Conservation (phyloP, 2,888 invertebrate genomes). For the Tholera decimalis region DNA sequence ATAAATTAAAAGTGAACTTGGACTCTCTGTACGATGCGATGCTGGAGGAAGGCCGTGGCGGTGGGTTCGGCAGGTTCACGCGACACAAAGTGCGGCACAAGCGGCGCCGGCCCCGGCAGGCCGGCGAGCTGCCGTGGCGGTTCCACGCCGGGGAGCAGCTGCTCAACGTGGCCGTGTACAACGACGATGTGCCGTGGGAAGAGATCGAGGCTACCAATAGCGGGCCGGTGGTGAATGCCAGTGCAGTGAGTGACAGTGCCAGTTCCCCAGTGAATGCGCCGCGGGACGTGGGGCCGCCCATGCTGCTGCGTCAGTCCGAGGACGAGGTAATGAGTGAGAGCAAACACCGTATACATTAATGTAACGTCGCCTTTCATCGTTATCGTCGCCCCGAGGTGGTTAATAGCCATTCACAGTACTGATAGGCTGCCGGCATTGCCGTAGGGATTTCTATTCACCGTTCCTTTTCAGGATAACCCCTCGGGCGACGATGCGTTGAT, state of each 20-base stretch:
- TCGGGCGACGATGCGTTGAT: slow-evolving; percentile 87
- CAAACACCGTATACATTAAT: slow-evolving; percentile 80
- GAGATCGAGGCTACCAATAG: slow-evolving; percentile 81
- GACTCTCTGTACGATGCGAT: slow-evolving; percentile 85
- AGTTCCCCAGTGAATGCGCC: slow-evolving; percentile 76
- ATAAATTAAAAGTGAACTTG: slow-evolving; percentile 84
- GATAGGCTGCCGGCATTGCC: slow-evolving; percentile 83
- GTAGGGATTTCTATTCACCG: slow-evolving; percentile 83
- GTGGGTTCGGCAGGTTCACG: slow-evolving; percentile 82
- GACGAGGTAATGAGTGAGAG: slow-evolving; percentile 86
- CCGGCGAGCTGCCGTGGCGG: slow-evolving; percentile 88
- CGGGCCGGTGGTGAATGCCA: slow-evolving; percentile 76
- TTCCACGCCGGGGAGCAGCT: slow-evolving; percentile 89
- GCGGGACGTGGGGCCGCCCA: slow-evolving; percentile 85
- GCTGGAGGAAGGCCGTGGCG: slow-evolving; percentile 83
- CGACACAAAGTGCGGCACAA: slow-evolving; percentile 88
- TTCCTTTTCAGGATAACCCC: slow-evolving; percentile 83
- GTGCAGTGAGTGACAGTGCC: slow-evolving; percentile 90
- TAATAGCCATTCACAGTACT: slow-evolving; percentile 87
- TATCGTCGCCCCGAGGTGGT: slow-evolving; percentile 89
- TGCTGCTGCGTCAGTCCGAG: slow-evolving; percentile 85
- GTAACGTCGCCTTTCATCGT: slow-evolving; percentile 82
- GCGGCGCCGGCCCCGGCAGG: slow-evolving; percentile 86
- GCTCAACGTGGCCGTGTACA: slow-evolving; percentile 90
- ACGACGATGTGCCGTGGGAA: slow-evolving; percentile 90